These are phyloP conservation scores for Melanostoma scalare DNA, from an alignment of 2,888 invertebrate species.

Conservation along the genomic window DNA sequence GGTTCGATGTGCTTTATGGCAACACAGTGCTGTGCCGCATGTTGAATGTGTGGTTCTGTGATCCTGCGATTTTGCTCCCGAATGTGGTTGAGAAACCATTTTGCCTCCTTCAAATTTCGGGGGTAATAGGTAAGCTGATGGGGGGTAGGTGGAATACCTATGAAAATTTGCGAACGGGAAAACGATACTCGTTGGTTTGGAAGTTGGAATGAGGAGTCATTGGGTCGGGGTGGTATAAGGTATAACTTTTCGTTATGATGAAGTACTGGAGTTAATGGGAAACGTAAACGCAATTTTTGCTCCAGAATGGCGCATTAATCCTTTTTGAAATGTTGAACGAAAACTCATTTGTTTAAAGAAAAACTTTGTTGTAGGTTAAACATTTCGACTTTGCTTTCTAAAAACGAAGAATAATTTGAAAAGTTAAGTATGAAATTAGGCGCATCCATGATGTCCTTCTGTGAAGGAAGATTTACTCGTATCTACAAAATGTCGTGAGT, in stretches of 20 bases:
- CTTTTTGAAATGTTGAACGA: no score
- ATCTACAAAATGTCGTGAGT: no score
- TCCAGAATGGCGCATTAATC: conserved; percentile 66
- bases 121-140: conserved; percentile 2
- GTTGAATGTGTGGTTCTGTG: conserved; percentile 70
- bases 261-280: conserved; percentile 73
- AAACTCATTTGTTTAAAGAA: no score
- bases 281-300: conserved; percentile 73
- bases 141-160: conserved; percentile 29
- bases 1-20: conserved; percentile 71
- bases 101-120: conserved; percentile 60
- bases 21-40: conserved; percentile 70
- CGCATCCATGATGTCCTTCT: no score
- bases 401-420: no score
- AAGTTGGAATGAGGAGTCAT: neutral
- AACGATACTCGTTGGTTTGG: conserved; percentile 45
- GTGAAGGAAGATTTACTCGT: no score
- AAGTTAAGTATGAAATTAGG: no score
- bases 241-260: conserved; percentile 71
- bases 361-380: no score
- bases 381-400: no score
- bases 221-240: conserved; percentile 13
- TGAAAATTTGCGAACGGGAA: conserved; percentile 73
- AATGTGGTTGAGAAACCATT: conserved; percentile 68
- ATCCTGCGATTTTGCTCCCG: conserved; percentile 59